These are phyloP conservation scores for Drosophila quinaria DNA, from an alignment of 2,888 invertebrate species.

Conservation along the genomic window DNA sequence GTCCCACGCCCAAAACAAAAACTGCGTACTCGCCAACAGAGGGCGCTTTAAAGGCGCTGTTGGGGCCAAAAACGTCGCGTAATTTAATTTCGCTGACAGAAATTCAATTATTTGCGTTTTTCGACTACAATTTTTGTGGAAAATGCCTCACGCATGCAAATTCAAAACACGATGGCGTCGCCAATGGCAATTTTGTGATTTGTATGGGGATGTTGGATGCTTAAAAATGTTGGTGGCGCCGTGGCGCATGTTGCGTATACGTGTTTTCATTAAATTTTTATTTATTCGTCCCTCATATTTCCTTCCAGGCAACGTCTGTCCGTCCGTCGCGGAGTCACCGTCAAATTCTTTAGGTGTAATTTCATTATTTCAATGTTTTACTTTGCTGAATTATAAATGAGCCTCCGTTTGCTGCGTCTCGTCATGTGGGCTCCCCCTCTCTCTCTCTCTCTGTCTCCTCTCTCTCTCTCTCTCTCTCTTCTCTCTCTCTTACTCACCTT, in stretches of 20 bases:
- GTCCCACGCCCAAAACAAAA: background rate
- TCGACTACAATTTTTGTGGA: constrained; percentile 61
- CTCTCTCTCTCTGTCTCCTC: background rate
- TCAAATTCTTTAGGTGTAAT: constrained; percentile 76
- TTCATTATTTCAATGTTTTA: constrained; percentile 80
- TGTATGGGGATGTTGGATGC: background rate
- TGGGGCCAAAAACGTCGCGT: constrained; percentile 47
- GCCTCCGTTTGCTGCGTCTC: constrained; percentile 45
- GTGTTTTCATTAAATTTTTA: constrained; percentile 77
- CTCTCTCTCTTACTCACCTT: background rate
- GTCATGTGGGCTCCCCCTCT: constrained; percentile 53
- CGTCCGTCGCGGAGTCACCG: constrained; percentile 27
- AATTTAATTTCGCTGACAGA: constrained; percentile 67
- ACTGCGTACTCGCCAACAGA: constrained; percentile 27
- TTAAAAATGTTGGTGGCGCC: background rate
- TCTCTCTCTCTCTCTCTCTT: too few species aligned
- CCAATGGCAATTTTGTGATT: constrained; percentile 40
- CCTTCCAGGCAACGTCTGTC: constrained; percentile 11
- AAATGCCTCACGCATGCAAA: constrained; percentile 68
- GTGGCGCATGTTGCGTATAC: constrained; percentile 66
- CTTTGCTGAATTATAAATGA: constrained; percentile 79
- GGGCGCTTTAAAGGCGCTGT: constrained; percentile 8
- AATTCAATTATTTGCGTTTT: constrained; percentile 76
- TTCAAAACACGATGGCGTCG: constrained; percentile 53
- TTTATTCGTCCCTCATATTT: constrained; percentile 58